Evolutionary conservation across 2,113 vertebrate species (phyloP).

Genomic region (Oriolus oriolus): DNA sequence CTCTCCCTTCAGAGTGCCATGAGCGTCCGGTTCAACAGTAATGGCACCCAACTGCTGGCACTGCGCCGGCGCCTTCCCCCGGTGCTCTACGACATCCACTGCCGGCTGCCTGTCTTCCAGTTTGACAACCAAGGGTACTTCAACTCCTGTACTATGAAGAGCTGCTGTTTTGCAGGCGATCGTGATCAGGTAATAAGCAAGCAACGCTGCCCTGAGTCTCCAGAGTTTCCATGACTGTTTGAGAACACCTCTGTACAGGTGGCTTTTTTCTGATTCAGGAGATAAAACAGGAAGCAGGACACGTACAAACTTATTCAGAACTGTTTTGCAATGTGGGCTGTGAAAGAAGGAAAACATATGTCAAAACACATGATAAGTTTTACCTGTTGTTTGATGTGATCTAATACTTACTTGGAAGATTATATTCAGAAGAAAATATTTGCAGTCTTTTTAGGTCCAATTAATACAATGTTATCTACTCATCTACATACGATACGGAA

Average conservation of each 20-base stretch:
- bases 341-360: not conserved
- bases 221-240: not conserved
- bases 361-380: not conserved
- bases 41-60: slow-evolving; percentile 91
- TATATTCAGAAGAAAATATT: not conserved
- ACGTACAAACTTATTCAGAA: not conserved
- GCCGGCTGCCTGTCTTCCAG: slow-evolving; percentile 94
- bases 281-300: not conserved
- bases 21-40: slow-evolving; percentile 98
- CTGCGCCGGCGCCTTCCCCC: slow-evolving; percentile 92
- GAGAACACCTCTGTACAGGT: not conserved
- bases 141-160: slow-evolving; percentile 99
- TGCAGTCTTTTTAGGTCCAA: not conserved
- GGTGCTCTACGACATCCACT: slow-evolving; percentile 96
- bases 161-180: slow-evolving; percentile 98
- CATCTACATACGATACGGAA: not conserved
- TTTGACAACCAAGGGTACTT: slow-evolving; percentile 99
- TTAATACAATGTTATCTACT: not conserved
- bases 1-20: slow-evolving; percentile 96
- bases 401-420: not conserved
- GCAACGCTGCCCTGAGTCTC: not conserved
- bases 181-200: slow-evolving; percentile 85
- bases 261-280: not conserved
- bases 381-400: not conserved
- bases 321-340: not conserved